Percentiles rank a stretch among this genome's conserved stretches.
phyloP scores from a whole-genome alignment of 2,113 vertebrate species.

The Nesogale talazaci region DNA sequence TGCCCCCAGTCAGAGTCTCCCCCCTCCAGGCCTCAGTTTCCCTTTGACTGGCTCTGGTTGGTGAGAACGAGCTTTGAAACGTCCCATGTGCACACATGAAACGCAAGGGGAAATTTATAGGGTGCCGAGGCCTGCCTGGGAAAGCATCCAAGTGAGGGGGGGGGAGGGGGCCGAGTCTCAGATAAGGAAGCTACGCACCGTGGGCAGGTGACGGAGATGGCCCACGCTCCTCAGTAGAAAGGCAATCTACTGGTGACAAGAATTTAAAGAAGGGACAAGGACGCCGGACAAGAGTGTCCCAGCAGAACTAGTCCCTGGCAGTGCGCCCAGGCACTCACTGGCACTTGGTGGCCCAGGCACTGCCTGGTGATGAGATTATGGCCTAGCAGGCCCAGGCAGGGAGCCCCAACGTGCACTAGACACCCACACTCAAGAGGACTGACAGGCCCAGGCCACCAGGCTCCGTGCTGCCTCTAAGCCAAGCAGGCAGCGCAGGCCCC shows the following conservation, averaged over 20 bases:
- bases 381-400: constrained; percentile 29
- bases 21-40: not conserved
- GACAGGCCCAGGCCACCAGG: not conserved
- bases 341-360: constrained; percentile 66
- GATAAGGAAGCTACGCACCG: not conserved
- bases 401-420: not conserved
- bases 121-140: constrained; percentile 8
- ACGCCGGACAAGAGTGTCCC: not conserved
- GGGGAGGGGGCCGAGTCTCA: constrained; percentile 15
- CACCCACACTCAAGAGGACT: not conserved
- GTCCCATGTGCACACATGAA: not conserved
- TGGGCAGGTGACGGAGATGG: not conserved
- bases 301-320: constrained; percentile 54
- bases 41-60: not conserved
- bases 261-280: constrained; percentile 14
- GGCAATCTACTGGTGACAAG: not conserved
- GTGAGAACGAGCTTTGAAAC: constrained; percentile 7
- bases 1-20: not conserved
- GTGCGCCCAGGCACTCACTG: constrained; percentile 56
- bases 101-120: not conserved
- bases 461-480: not conserved
- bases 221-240: not conserved
- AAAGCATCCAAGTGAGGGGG: constrained; percentile 34
- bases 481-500: not conserved
- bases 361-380: constrained; percentile 66